Evolutionary conservation across 2,113 vertebrate genomes (phyloP), one percentile per base, ranked within the genome.

Genomic region (Hirundichthys speculiger): DNA sequence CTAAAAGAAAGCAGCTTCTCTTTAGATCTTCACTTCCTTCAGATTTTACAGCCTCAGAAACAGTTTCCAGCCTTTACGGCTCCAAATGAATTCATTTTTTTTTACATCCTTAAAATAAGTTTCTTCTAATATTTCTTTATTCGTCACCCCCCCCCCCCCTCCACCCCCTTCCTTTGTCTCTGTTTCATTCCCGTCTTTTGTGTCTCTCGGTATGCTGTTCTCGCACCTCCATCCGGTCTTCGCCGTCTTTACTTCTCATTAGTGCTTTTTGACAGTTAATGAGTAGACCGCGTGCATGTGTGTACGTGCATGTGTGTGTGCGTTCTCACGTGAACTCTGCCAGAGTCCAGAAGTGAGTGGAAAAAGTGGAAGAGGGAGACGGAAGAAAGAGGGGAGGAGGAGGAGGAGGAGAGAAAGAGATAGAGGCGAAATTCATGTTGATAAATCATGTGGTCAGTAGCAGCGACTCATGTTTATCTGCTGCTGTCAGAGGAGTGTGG

Each of bases 391-490:
- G 11, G 30, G 30, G 30, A 34, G n/a, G 15, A 9, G 39, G 14
- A 13, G 13, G 21, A 34, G 47, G 18, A 7, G 42, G 50, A 56
- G 63, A 60, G 63, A 48, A n/a, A 55, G 75, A 76, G 80, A 80
- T 61, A 72, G 69, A 20, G 69, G 80, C 79, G 86, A 75, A 88
- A 88, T 91, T 86, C 85, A 71, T 85, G 87, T 89, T 91, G 90
- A 92, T 91, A 92, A 90, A 92, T 92, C 91, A 90, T 88, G 80
- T 84, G 85, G 86, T 90, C 87, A 85, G 80, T 84, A 42, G 79
- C 82, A 73, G 67, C 73, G 80, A 77, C 70, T 80, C 69, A 27
- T 89, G 87, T 91, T 91, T 91, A 92, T 91, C 91, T 92, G 82
- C 73, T 61, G 80, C 82, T 88, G 85, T 89, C 88, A 88, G 88